Percentiles rank a stretch among this genome's conserved stretches.
Evolutionary conservation across 2,888 invertebrate genomes (phyloP).

Genomic region (Palloptera scutellata): DNA sequence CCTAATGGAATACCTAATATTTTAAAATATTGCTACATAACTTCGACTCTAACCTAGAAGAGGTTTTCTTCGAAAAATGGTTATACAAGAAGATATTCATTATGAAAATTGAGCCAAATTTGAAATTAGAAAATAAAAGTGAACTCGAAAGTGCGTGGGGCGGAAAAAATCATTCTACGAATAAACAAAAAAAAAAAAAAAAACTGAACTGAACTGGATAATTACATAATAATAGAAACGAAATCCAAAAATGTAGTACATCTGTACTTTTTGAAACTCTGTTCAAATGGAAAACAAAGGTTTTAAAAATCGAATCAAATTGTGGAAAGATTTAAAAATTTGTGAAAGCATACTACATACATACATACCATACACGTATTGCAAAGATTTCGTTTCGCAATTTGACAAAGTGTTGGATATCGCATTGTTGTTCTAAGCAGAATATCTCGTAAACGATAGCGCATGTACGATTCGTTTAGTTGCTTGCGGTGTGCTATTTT

Average conservation of each 20-base stretch:
- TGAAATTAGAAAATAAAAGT: constrained; percentile 8
- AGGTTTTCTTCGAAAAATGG: constrained; percentile 10
- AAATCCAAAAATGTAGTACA: too few species aligned
- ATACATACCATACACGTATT: too few species aligned
- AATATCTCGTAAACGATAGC: too few species aligned
- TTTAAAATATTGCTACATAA: constrained; percentile 15
- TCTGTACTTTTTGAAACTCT: too few species aligned
- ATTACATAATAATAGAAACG: too few species aligned
- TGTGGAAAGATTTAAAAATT: too few species aligned
- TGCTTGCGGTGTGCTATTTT: not conserved
- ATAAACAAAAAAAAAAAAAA: constrained; percentile 12
- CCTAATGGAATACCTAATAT: too few species aligned
- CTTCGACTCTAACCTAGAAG: constrained; percentile 1
- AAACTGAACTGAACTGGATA: not conserved
- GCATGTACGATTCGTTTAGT: not conserved
- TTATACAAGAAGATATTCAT: constrained; percentile 21
- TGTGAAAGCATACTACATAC: too few species aligned
- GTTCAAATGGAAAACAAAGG: too few species aligned
- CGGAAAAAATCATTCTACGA: not conserved
- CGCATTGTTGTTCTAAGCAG: too few species aligned
- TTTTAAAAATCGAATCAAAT: not conserved
- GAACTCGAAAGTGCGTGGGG: constrained; percentile 9
- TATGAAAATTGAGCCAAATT: constrained; percentile 9
- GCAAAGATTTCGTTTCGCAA: too few species aligned
- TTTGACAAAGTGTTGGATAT: too few species aligned